Conservation (phyloP, 2,113 vertebrate genomes). For the Castor canadensis region DNA sequence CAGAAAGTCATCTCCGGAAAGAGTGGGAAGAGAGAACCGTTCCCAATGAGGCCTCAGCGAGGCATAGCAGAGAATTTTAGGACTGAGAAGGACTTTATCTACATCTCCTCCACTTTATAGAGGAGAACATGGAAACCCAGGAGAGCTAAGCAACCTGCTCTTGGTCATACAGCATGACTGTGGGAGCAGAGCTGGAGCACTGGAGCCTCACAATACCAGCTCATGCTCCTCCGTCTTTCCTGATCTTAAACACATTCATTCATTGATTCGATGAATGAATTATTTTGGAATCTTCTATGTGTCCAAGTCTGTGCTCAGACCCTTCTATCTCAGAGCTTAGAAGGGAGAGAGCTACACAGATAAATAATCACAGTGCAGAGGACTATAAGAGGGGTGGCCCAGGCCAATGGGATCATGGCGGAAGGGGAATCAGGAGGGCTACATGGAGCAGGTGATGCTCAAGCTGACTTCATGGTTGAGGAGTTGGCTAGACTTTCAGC, state of each 20-base stretch:
- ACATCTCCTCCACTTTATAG: neutral
- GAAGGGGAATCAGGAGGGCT: neutral
- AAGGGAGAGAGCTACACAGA: neutral
- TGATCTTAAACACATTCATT: neutral
- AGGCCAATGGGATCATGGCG: neutral
- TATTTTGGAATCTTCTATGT: neutral
- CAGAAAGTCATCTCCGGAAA: conserved; percentile 70
- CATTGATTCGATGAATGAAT: neutral
- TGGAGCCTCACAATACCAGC: neutral
- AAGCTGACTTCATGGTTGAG: neutral
- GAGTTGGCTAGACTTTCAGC: neutral
- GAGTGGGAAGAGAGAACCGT: conserved; percentile 70
- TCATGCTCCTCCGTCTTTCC: neutral
- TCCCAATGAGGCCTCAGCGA: conserved; percentile 43
- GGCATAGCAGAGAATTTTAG: conserved; percentile 47
- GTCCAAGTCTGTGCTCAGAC: neutral
- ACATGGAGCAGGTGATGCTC: neutral
- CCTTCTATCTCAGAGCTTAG: neutral
- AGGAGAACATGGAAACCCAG: neutral
- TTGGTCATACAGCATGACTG: neutral
- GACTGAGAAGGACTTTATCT: conserved; percentile 40
- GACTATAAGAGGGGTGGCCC: neutral
- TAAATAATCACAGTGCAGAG: neutral
- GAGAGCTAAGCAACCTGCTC: neutral
- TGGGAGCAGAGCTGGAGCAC: neutral